phyloP scores from a whole-genome alignment of 53 echinoderm and acorn worm genomes.

The Luidia sarsii region DNA sequence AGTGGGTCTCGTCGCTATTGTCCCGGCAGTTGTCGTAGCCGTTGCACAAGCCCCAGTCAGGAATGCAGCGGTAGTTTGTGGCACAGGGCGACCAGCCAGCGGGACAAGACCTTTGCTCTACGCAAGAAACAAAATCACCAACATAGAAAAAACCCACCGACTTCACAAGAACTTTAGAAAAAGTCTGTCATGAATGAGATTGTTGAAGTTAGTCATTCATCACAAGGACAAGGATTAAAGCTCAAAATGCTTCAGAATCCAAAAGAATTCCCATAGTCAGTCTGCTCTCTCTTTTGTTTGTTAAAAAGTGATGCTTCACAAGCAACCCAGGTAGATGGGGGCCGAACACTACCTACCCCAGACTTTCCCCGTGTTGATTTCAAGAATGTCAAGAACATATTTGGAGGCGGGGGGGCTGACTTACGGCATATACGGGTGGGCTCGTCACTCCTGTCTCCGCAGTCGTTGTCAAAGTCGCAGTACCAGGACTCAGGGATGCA shows the following conservation, averaged over 20 bases:
- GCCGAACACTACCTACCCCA: too few relatives aligned
- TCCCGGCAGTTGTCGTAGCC: conserved; percentile 85
- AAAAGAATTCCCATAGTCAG: too few relatives aligned
- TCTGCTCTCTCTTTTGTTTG: too few relatives aligned
- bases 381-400: too few relatives aligned
- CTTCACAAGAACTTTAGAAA: background rate
- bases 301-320: too few relatives aligned
- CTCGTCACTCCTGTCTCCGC: conserved; percentile 76
- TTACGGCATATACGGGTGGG: conserved; percentile 62
- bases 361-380: too few relatives aligned
- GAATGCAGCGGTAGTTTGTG: conserved; percentile 91
- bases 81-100: conserved; percentile 75
- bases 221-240: too few relatives aligned
- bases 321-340: too few relatives aligned
- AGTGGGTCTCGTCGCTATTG: conserved; percentile 85
- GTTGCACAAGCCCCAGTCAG: conserved; percentile 75
- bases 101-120: conserved; percentile 60
- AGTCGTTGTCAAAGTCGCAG: conserved; percentile 74
- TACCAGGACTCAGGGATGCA: conserved; percentile 65
- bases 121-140: background rate
- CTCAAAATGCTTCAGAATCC: too few relatives aligned
- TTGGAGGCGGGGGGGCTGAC: conserved; percentile 7
- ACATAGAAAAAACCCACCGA: background rate
- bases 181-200: too few relatives aligned
- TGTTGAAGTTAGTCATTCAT: too few relatives aligned